Evolutionary conservation across 2,113 vertebrate species (phyloP), one percentile per base, ranked within the genome.

Genomic region (Muscicapa adusta): DNA sequence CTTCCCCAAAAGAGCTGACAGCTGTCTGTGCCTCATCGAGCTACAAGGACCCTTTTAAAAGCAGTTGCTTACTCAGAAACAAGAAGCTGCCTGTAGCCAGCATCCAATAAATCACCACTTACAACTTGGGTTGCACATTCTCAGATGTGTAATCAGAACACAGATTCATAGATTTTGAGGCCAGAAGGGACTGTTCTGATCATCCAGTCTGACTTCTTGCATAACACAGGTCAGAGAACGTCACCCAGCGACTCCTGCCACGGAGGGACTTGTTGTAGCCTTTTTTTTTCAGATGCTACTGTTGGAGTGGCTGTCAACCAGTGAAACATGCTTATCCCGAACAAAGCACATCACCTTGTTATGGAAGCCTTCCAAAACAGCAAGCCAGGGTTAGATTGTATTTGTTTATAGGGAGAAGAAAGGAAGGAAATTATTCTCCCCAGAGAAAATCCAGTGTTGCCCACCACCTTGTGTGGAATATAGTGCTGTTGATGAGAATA

Each of bases 71-170:
- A n/a, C 45, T 76, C 81, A 76, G 89, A 94, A 97, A 85, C 66
- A 93, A 88, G 81, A 95, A 91, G 63, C 74, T 89, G 87, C 50
- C 81, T 77, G 85, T 97, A 91, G 78, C 87, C 73, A 89, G 42
- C 81, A 82, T 93, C 89, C 91, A 94, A 90, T 95, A 97, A 96
- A 96, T 95, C 91, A 94, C 71, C 81, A 62, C 74, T 93, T 95
- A 96, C 87, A 89, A 71, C 93, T 91, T 43, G 3, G 43, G 74
- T 76, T 96, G 74, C 58, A 80, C 62, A 45, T 93, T 89, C 91
- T 96, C 81, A 80, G 71, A 90, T 93, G 74, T 83, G 51, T 79
- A 96, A 95, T 95, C 93, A 89, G 93, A 96, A 91, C 91, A 93
- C 53, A 91, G 92, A 92, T 91, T 77, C 95, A 88, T 67, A 93